phyloP scores from a whole-genome alignment of 2,113 vertebrate genomes.

The Corydoras maculifer region DNA sequence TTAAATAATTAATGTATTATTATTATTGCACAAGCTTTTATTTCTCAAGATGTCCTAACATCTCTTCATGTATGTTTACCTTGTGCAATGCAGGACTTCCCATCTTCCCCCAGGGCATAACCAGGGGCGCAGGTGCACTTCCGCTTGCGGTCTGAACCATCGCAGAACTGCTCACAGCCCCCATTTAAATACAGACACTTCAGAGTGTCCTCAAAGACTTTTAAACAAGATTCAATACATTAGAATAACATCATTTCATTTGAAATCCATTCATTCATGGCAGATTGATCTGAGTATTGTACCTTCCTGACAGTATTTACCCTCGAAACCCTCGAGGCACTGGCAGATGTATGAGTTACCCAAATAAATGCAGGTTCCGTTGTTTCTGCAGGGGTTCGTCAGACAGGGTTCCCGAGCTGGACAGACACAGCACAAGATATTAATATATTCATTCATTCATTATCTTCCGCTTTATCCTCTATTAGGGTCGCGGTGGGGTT shows the following conservation, averaged over 20 bases:
- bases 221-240: neutral
- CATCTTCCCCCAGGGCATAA: conserved; percentile 65
- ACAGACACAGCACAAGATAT: neutral
- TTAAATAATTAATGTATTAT: too few relatives aligned
- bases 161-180: conserved; percentile 80
- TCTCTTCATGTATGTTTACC: conserved; percentile 56
- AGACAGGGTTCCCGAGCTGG: conserved; percentile 51
- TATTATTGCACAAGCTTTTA: neutral
- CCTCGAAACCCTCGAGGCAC: conserved; percentile 56
- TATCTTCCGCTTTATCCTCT: too few relatives aligned
- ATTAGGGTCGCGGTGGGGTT: too few relatives aligned
- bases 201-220: conserved; percentile 60
- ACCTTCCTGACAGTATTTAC: conserved; percentile 57
- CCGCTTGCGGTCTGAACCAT: conserved; percentile 44
- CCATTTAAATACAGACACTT: conserved; percentile 76
- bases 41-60: neutral
- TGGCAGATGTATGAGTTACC: conserved; percentile 43
- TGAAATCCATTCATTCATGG: too few relatives aligned
- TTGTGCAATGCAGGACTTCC: conserved; percentile 61
- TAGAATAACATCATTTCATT: too few relatives aligned
- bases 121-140: conserved; percentile 71
- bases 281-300: neutral
- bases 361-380: conserved; percentile 46
- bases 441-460: too few relatives aligned
- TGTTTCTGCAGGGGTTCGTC: conserved; percentile 55